Base-by-base conservation (phyloP, 2,113 vertebrate genomes). In the Poeciliopsis retropinna region DNA sequence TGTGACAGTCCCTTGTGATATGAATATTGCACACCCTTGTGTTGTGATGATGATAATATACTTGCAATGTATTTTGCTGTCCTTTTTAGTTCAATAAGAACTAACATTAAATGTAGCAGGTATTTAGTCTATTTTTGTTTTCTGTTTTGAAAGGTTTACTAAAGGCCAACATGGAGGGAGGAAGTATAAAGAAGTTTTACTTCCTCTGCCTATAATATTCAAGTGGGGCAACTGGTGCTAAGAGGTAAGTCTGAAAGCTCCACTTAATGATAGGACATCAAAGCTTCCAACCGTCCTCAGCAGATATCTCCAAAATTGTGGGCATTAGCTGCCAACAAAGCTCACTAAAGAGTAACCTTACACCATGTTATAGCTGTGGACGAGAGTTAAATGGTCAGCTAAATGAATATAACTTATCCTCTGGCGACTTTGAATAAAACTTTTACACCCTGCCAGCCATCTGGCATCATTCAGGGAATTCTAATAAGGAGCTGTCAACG, bases 381-480 rank as follows among this genome's bases (percentile, higher is more conserved):
- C 66, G 19, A 78, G 73, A 76, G 34, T 28, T 60, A 73, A 61
- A 69, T 57, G 34, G 15, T 57, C 72, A 70, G 7, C 41, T 44
- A 60, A 75, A 68, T 74, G 34, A 70, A 67, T 19, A 72, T 12
- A 39, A 47, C 68, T 75, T 19, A 70, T 83, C 73, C 65, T 79
- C 28, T 37, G 61, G 73, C 57, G 72, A 81, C 41, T 54, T 72
- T 75, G 51, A 74, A n/a, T 27, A 73, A 47, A 32, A n/a, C 70
- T 57, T 41, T 77, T 30, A 71, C n/a, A 70, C 13, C 47, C 28
- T 41, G 27, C 19, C 12, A 19, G 19, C 70, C 66, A 81, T 64
- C 63, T 85, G 73, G 63, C 60, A 71, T n/a, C 60, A 67, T 72
- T 72, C 60, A 74, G 39, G 17, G 65, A 39, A 60, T 70, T 84